These are phyloP conservation scores for Apocrypta bakeri DNA, from an alignment of 1,140 invertebrate genomes.

Conservation along the genomic window DNA sequence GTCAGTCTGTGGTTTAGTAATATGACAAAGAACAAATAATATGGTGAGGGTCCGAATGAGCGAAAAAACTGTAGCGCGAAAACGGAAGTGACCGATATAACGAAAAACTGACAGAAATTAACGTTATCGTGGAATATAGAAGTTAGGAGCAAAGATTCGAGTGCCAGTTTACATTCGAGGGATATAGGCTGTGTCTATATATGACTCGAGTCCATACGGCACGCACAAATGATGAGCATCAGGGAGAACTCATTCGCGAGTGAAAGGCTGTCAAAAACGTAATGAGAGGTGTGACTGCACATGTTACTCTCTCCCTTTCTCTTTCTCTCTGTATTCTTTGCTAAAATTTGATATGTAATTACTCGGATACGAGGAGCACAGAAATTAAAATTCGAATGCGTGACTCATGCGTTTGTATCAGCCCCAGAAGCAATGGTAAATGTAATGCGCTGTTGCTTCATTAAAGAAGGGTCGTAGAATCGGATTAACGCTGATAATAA, in stretches of 20 bases:
- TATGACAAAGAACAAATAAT: conserved; percentile 71
- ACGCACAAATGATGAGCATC: conserved; percentile 21
- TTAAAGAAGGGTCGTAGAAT: conserved; percentile 36
- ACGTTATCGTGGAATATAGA: no score
- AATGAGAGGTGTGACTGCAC: conserved; percentile 76
- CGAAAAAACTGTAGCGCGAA: conserved; percentile 50
- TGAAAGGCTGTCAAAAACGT: conserved; percentile 76
- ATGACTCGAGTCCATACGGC: background rate
- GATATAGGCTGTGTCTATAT: background rate
- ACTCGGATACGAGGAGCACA: conserved; percentile 62
- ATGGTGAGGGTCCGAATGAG: conserved; percentile 59
- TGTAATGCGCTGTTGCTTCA: conserved; percentile 36
- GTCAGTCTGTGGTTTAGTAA: conserved; percentile 60
- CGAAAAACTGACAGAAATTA: no score
- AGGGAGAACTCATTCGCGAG: conserved; percentile 70
- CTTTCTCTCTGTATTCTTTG: conserved; percentile 56
- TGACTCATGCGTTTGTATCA: conserved; percentile 58
- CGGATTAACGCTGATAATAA: conserved; percentile 47
- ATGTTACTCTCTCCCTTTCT: conserved; percentile 64
- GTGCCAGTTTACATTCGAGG: no score
- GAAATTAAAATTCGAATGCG: conserved; percentile 69
- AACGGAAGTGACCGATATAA: background rate
- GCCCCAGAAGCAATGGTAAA: background rate
- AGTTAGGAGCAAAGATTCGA: background rate
- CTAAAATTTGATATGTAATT: conserved; percentile 63